Percentiles rank a stretch among this genome's conserved stretches.
Evolutionary conservation across 2,113 vertebrate genomes (phyloP).

Genomic region (Tylochromis polylepis): DNA sequence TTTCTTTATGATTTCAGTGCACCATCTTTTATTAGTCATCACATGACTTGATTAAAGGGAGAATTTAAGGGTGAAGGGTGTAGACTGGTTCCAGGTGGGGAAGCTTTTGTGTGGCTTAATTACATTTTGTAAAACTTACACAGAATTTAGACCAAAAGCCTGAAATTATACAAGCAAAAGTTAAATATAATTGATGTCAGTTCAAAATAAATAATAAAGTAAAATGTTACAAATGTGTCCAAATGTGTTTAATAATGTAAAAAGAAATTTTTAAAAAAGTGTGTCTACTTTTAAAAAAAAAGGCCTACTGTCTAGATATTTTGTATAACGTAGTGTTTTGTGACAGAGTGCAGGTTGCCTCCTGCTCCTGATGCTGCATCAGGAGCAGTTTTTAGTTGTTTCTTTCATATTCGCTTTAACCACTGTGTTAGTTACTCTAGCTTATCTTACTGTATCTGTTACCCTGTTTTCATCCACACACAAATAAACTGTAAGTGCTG

Average conservation of each 20-base stretch:
- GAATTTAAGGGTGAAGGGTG: not conserved
- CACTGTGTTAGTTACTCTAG: not conserved
- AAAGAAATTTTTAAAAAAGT: not conserved
- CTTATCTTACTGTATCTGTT: not conserved
- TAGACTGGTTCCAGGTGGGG: not conserved
- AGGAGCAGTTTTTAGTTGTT: fast-evolving
- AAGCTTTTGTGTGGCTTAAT: not conserved
- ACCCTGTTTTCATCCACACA: not conserved
- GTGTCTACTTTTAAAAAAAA: not conserved
- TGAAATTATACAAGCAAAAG: not conserved
- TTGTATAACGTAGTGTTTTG: not conserved
- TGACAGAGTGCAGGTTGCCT: not conserved
- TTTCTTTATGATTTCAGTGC: not conserved
- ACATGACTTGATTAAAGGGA: not conserved
- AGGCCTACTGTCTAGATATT: not conserved
- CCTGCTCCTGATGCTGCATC: too few species aligned
- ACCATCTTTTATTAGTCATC: not conserved
- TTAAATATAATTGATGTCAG: not conserved
- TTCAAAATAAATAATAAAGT: not conserved
- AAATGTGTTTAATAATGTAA: not conserved
- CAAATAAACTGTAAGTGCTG: not conserved
- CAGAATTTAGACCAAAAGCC: not conserved
- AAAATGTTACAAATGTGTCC: not conserved
- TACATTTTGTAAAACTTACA: not conserved
- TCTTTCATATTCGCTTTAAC: fast-evolving